Conservation (phyloP, 2,888 invertebrate species). For the Philereme transversata region DNA sequence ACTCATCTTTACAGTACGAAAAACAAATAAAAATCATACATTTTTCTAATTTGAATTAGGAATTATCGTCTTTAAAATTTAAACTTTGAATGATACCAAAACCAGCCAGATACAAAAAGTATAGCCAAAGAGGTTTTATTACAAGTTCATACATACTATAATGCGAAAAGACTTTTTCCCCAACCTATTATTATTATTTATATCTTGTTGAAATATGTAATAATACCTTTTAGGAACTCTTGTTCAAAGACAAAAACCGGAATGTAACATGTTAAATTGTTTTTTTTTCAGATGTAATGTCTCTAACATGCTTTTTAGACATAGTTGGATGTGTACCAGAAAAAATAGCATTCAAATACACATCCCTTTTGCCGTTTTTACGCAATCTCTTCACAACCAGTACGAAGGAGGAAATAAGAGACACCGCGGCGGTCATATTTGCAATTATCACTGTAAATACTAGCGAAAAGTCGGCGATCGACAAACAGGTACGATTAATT, state of each 20-base stretch:
- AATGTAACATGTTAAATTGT: constrained; percentile 1
- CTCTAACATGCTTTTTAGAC: constrained; percentile 91
- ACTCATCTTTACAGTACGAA: too few relatives aligned
- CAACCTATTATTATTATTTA: too few relatives aligned
- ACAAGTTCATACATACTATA: too few relatives aligned
- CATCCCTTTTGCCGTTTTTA: constrained; percentile 86
- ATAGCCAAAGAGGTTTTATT: too few relatives aligned
- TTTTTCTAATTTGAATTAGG: too few relatives aligned
- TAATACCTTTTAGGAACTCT: neutral
- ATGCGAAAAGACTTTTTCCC: too few relatives aligned
- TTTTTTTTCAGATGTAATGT: constrained; percentile 79
- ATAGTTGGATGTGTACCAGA: constrained; percentile 92
- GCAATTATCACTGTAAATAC: constrained; percentile 88
- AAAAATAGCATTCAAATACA: constrained; percentile 86
- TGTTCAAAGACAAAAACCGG: neutral
- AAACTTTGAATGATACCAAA: too few relatives aligned
- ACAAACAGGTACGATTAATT: constrained; percentile 53
- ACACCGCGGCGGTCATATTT: constrained; percentile 89
- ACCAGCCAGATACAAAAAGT: too few relatives aligned
- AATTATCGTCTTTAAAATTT: too few relatives aligned
- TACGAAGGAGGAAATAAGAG: constrained; percentile 90
- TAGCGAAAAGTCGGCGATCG: constrained; percentile 76
- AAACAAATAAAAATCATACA: too few relatives aligned
- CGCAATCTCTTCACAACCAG: constrained; percentile 85
- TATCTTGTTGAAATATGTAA: too few relatives aligned